Evolutionary conservation across 2,113 vertebrate species (phyloP).

Genomic region (Semicossyphus pulcher): DNA sequence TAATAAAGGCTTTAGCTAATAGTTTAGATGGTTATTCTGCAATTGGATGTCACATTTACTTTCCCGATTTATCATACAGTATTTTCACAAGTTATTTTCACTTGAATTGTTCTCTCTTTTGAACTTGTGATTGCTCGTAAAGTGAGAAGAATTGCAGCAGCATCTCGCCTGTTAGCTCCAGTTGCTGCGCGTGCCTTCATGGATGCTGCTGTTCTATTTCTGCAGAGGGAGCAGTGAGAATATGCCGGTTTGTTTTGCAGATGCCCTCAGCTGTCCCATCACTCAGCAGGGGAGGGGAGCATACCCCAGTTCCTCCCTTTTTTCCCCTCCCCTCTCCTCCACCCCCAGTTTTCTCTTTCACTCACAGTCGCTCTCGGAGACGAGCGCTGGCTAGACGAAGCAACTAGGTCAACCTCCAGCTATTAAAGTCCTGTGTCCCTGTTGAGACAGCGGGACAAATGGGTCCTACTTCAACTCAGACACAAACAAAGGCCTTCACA

Average conservation of each 20-base stretch:
- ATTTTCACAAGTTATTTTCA: background rate
- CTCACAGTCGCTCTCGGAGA: conserved; percentile 32
- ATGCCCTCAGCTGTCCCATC: conserved; percentile 72
- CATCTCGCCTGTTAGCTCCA: conserved; percentile 27
- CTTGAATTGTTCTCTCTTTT: too few species aligned
- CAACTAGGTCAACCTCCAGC: conserved; percentile 71
- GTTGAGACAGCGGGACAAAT: conserved; percentile 62
- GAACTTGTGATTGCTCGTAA: background rate
- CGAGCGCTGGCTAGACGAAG: conserved; percentile 37
- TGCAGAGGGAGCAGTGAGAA: conserved; percentile 36
- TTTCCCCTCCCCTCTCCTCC: background rate
- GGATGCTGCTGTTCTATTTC: conserved; percentile 68
- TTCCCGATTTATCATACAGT: background rate
- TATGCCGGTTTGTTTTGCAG: conserved; percentile 58
- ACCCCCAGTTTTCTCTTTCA: conserved; percentile 39
- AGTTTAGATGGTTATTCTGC: too few species aligned
- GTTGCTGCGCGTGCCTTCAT: conserved; percentile 36
- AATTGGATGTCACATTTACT: too few species aligned
- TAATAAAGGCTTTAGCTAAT: too few species aligned
- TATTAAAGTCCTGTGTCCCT: conserved; percentile 45
- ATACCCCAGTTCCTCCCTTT: conserved; percentile 39
- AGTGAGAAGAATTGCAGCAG: conserved; percentile 19
- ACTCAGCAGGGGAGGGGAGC: conserved; percentile 54
- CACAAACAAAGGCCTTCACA: conserved; percentile 58
- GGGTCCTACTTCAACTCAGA: conserved; percentile 46